phyloP scores from a whole-genome alignment of 2,797 vertebrate genomes.

The Gymnoscopelus braueri region DNA sequence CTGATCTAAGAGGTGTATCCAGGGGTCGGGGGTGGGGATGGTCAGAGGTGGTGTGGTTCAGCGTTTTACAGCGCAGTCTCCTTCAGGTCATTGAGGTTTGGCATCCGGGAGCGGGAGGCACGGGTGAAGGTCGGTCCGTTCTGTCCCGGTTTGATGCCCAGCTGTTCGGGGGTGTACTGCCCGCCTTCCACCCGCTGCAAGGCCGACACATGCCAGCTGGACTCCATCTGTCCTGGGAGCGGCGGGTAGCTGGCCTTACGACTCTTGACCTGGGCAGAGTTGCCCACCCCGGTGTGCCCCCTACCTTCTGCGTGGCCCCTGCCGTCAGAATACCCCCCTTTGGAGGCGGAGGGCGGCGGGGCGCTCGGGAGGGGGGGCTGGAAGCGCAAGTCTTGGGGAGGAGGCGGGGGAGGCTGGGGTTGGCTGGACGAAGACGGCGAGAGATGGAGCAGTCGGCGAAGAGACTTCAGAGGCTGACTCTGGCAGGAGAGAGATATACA shows the following conservation, averaged over 20 bases:
- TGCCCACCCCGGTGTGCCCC: constrained; percentile 70
- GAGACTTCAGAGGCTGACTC: constrained; percentile 96
- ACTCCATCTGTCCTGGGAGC: constrained; percentile 92
- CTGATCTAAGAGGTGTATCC: constrained; percentile 33
- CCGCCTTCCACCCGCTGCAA: constrained; percentile 87
- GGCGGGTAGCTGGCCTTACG: constrained; percentile 80
- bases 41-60: constrained; percentile 46
- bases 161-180: constrained; percentile 90
- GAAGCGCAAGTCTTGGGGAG: constrained; percentile 92
- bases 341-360: constrained; percentile 88
- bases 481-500: constrained; percentile 59
- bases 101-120: constrained; percentile 91
- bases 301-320: constrained; percentile 71
- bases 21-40: constrained; percentile 5
- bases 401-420: constrained; percentile 76
- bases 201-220: constrained; percentile 93
- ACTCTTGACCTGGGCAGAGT: constrained; percentile 78
- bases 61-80: constrained; percentile 91
- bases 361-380: constrained; percentile 89
- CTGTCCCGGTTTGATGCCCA: constrained; percentile 93
- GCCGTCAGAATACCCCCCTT: constrained; percentile 87
- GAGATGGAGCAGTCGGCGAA: constrained; percentile 94
- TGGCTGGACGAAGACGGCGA: constrained; percentile 83
- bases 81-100: constrained; percentile 98
- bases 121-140: constrained; percentile 94